Evolutionary conservation across 2,113 vertebrate genomes (phyloP).

Genomic region (Plectropomus leopardus): DNA sequence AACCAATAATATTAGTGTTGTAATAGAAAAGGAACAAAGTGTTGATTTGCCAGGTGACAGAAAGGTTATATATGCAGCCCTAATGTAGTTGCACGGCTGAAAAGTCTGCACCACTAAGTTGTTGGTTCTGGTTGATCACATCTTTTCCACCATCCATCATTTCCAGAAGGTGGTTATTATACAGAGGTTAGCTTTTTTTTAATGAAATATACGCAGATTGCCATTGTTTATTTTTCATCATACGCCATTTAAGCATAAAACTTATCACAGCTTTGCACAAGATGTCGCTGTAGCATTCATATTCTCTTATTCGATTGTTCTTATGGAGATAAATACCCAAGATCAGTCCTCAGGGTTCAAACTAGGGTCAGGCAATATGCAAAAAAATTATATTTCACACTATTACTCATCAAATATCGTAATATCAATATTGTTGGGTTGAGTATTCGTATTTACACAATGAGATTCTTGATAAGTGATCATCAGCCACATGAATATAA

Average conservation of each 20-base stretch:
- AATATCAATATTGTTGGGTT: too few species aligned
- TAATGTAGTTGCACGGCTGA: not conserved
- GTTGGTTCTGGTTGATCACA: not conserved
- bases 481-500: too few species aligned
- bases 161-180: conserved; percentile 3
- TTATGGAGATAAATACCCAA: conserved; percentile 18
- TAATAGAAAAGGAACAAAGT: too few species aligned
- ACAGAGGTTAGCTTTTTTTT: conserved; percentile 1
- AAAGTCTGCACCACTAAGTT: not conserved
- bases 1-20: not conserved
- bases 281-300: not conserved
- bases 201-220: not conserved
- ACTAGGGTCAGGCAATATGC: too few species aligned
- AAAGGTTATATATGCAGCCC: not conserved
- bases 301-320: not conserved
- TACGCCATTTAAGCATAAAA: not conserved
- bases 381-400: too few species aligned
- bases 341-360: conserved; percentile 28
- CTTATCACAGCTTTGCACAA: not conserved
- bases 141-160: not conserved
- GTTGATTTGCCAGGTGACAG: not conserved
- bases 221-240: not conserved
- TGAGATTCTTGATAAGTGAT: too few species aligned
- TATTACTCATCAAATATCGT: too few species aligned
- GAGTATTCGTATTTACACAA: too few species aligned